Evolutionary conservation across 1,140 invertebrate genomes (phyloP), one percentile per base, ranked within the genome.

Genomic region (Drosophila fuyamai): DNA sequence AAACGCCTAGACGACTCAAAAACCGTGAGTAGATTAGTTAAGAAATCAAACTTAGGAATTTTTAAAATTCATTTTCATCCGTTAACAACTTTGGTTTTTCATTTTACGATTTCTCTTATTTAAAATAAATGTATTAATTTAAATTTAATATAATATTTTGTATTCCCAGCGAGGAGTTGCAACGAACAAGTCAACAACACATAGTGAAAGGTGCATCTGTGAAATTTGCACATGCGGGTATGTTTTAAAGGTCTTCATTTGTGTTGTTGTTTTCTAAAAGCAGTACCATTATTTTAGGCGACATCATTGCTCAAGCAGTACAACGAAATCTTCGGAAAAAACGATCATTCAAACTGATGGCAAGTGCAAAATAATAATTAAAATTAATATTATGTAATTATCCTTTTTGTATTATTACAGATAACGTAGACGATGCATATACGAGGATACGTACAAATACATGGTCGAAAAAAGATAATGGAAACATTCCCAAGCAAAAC

Each of bases 221-320:
- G 96, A 97, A 93, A 95, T 97, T 44, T 97, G 97, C 91, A 97
- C 96, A 85, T 97, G 97, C 93, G 97, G 97, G 97, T 97, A 93
- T 96, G 96, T 12, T n/a, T 13, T 16, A 29, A 5, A 18, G 12
- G n/a, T 18, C 23, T 9, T 29, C 3, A 23, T 14, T 29, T 29
- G 9, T 12, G 9, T 14, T n/a, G 0, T 41, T 23, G 2, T 5
- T 16, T 53, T 0, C 32, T 53, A 7, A 53, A 36, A 23, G 29
- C 36, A 2, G 23, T 8, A 43, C 0, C 2, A 14, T 9, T 38
- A 35, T 58, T 65, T 35, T 13, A 92, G 90, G 38, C 90, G 86
- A 14, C 90, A 92, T 85, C 90, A 92, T 75, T 92, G 90, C 58
- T 58, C 83, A 18, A 88, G 71, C 14, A 90, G 80, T 61, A 88